Evolutionary conservation across 2,888 invertebrate species (phyloP), one percentile per base, ranked within the genome.

Genomic region (Latrodectus elegans): DNA sequence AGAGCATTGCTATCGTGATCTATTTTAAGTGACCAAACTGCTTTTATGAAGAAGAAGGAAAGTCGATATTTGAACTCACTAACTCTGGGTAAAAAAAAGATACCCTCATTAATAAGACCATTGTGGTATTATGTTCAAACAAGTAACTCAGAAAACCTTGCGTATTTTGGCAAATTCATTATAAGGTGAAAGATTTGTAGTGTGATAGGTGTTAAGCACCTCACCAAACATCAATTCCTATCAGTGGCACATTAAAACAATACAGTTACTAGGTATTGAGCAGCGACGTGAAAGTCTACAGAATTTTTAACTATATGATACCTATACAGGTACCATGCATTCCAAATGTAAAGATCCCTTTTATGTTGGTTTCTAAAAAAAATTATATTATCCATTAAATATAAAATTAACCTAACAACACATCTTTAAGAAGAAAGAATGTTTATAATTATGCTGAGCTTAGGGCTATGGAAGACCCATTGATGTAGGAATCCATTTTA

Each of bases 341-440:
- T n/a, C 17, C 14, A 55, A 60, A 75, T 12, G 38, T 71, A 49
- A 49, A 71, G 70, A 38, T 15, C 15, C 26, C 49, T 49, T 71
- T 71, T 71, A 26, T 49, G 11, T 71, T 38, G 15, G 49, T 71
- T 71, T 71, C 8, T 67, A 49, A 71, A 12, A 71, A 71, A 0
- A 71, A n/a, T 71, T 38, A n/a, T 14, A 71, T 38, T 71, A 71
- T 10, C 49, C 70, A 38, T 71, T 1, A 4, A 70, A 70, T 70
- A 70, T 3, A 49, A 71, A 71, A 71, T 71, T 71, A 49, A 49
- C 38, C 49, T 71, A 22, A 22, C 22, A 22, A 22, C 1, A 22
- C 22, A 22, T 22, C 22, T 22, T 22, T 22, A 22, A 22, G 22
- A 22, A 22, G 22, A 22, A 22, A 22, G 22, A 22, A 22, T 22